phyloP scores from a whole-genome alignment of 1,140 invertebrate genomes.

The Drosophila leontia region DNA sequence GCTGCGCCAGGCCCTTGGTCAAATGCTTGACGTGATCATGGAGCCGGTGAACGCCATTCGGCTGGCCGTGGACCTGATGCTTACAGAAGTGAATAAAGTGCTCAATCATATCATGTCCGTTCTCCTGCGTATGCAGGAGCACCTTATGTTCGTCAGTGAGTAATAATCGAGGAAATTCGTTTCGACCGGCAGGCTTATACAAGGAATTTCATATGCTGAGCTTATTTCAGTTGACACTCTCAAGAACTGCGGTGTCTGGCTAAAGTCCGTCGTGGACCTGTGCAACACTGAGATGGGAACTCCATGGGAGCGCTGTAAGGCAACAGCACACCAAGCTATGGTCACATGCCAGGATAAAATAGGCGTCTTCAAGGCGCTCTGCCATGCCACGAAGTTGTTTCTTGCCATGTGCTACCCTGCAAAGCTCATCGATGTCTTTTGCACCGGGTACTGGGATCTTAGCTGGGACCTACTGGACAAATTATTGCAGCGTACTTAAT shows the following conservation, averaged over 20 bases:
- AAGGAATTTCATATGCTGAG: background rate
- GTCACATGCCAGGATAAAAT: constrained; percentile 87
- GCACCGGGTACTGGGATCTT: constrained; percentile 88
- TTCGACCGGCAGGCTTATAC: background rate
- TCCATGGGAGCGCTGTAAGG: constrained; percentile 87
- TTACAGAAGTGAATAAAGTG: constrained; percentile 87
- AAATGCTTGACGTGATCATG: constrained; percentile 88
- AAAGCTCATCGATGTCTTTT: constrained; percentile 89
- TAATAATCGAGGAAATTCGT: background rate
- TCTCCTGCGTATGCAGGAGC: constrained; percentile 87
- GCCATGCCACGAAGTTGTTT: constrained; percentile 87
- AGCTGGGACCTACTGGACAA: constrained; percentile 87
- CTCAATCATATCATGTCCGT: constrained; percentile 87
- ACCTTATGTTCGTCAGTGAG: constrained; percentile 85
- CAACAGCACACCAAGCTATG: constrained; percentile 88
- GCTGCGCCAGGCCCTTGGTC: constrained; percentile 88
- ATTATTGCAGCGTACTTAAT: constrained; percentile 75
- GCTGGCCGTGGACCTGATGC: constrained; percentile 87
- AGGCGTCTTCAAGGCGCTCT: constrained; percentile 87
- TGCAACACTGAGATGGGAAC: constrained; percentile 91
- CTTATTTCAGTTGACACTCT: constrained; percentile 86
- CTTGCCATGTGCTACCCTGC: constrained; percentile 88
- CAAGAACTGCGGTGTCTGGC: constrained; percentile 89
- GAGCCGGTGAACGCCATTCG: constrained; percentile 89
- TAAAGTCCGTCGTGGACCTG: constrained; percentile 88